A percentile compares a stretch with the other conserved stretches of the same genome.
Evolutionary conservation across 1,140 invertebrate species (phyloP).

Genomic region (Protaetia brevitarsis): DNA sequence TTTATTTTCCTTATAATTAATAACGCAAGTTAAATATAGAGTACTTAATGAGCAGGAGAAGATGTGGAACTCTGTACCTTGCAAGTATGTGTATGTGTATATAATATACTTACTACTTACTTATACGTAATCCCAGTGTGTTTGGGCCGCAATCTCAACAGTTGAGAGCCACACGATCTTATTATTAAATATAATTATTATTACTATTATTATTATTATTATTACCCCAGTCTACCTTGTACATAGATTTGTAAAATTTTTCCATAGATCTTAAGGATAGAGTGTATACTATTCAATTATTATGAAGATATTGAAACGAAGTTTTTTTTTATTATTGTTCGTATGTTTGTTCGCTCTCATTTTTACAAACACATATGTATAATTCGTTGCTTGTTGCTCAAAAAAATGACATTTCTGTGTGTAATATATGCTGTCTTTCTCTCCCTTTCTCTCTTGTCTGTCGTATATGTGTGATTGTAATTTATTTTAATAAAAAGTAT

Average conservation of each 20-base stretch:
- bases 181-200: not conserved
- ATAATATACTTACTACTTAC: not conserved
- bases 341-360: constrained; percentile 45
- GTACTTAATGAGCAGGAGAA: constrained; percentile 25
- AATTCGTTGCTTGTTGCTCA: constrained; percentile 51
- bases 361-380: constrained; percentile 31
- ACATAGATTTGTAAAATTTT: constrained; percentile 47
- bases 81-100: constrained; percentile 28
- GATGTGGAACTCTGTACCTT: constrained; percentile 40
- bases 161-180: constrained; percentile 24
- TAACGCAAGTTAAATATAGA: constrained; percentile 24
- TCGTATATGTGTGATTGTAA: constrained; percentile 50
- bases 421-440: constrained; percentile 43
- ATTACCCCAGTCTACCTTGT: constrained; percentile 35
- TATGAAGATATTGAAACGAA: constrained; percentile 5
- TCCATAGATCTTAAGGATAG: constrained; percentile 47
- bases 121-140: constrained; percentile 35
- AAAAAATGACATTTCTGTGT: constrained; percentile 43
- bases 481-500: constrained; percentile 52
- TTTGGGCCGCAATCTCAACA: constrained; percentile 34
- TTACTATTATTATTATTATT: constrained; percentile 11
- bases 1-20: constrained; percentile 13
- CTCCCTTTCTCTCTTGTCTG: constrained; percentile 33
- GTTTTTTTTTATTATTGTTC: constrained; percentile 37
- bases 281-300: constrained; percentile 43